These are phyloP conservation scores for Atta colombica DNA, from an alignment of 1,140 invertebrate genomes.

Conservation along the genomic window DNA sequence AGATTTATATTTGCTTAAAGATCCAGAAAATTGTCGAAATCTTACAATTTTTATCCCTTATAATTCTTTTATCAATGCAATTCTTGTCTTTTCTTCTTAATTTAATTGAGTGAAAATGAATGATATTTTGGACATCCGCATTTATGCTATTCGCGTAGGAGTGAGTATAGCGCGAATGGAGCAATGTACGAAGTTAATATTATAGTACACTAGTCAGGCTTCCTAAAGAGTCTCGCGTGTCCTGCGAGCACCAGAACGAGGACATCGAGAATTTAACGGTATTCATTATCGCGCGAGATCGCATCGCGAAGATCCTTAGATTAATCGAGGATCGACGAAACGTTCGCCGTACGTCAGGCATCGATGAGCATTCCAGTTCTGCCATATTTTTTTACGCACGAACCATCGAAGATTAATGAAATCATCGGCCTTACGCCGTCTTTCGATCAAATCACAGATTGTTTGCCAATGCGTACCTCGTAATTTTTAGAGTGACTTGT, in stretches of 20 bases:
- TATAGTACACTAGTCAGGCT: constrained; percentile 74
- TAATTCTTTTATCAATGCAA: background rate
- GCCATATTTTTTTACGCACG: constrained; percentile 48
- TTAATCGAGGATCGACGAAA: constrained; percentile 5
- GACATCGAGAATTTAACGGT: background rate
- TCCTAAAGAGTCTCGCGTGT: constrained; percentile 61
- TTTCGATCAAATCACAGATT: constrained; percentile 16
- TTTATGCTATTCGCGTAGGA: background rate
- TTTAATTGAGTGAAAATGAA: background rate
- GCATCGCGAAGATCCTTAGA: constrained; percentile 23
- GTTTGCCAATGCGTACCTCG: constrained; percentile 22
- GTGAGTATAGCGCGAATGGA: constrained; percentile 12
- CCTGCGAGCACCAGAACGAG: constrained; percentile 33
- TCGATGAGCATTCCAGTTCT: constrained; percentile 44
- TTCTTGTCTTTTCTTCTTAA: background rate
- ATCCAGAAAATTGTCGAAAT: too few relatives aligned
- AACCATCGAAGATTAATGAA: background rate
- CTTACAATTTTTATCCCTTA: background rate
- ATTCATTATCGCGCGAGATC: constrained; percentile 19
- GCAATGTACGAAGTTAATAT: constrained; percentile 58
- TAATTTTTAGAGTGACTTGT: constrained; percentile 18
- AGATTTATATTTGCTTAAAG: too few relatives aligned
- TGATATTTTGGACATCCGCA: background rate
- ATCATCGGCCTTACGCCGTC: background rate
- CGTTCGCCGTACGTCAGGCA: constrained; percentile 18